Percentiles rank a stretch among this genome's conserved stretches.
phyloP scores from a whole-genome alignment of 2,113 vertebrate genomes.

The Heptranchias perlo region DNA sequence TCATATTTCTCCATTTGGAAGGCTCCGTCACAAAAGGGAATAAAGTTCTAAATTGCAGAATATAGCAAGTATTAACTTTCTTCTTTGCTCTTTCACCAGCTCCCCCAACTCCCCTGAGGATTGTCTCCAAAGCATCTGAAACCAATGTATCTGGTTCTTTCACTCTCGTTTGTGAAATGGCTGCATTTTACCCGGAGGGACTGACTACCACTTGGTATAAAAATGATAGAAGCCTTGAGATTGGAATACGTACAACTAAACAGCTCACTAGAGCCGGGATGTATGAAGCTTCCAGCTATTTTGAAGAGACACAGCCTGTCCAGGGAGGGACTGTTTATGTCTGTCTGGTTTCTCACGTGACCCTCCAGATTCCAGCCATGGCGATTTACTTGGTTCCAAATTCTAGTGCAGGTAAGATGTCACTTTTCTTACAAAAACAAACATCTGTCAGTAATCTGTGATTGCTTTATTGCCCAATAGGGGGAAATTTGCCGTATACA shows the following conservation, averaged over 20 bases:
- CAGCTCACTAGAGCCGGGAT: neutral
- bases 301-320: neutral
- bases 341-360: neutral
- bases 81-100: neutral
- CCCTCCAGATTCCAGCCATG: neutral
- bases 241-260: neutral
- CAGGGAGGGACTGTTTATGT: neutral
- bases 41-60: neutral
- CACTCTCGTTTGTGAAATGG: neutral
- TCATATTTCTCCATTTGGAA: neutral
- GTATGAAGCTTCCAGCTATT: neutral
- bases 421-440: neutral
- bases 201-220: neutral
- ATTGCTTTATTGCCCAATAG: neutral
- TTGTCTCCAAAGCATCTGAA: neutral
- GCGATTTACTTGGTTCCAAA: neutral
- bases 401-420: neutral
- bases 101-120: neutral
- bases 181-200: neutral
- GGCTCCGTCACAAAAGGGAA: neutral
- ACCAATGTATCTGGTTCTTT: neutral
- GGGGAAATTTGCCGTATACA: accelerated
- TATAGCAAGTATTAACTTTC: neutral
- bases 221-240: neutral
- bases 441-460: neutral